Base-by-base conservation (phyloP, 2,888 invertebrate species). In the Eupithecia dodoneata region DNA sequence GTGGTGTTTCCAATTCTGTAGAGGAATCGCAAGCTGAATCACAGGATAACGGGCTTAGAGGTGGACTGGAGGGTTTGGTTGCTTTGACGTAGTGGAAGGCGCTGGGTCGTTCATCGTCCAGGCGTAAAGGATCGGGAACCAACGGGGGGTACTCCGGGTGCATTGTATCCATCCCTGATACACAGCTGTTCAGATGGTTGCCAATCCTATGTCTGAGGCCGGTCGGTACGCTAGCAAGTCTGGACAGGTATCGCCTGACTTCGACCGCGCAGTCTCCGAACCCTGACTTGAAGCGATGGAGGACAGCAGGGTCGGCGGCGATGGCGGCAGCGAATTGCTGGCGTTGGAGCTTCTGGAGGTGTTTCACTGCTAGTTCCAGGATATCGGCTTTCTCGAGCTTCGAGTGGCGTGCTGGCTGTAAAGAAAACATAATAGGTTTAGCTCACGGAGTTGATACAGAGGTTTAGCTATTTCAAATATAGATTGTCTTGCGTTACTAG, bases 341-440 rank as follows among this genome's bases (percentile, higher is more conserved):
- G 13, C 98, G 96, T 88, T 99, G 99, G 18, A 99, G 94, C 79
- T 97, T 97, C 89, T 98, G 98, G 72, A 99, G 95, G 90, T 99
- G 98, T 89, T 98, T 98, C 71, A 99, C 99, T 0, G 99, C 98
- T 96, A 99, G 97, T 92, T 99, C 99, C 74, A 99, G 94, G 84
- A 99, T 99, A 91, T 99, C 99, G 0, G 99, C 99, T 90, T 99
- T 99, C 92, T 99, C 99, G 86, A 99, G 95, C 90, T 99, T 99
- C 6, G 98, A 98, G 93, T 99, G 99, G 77, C 98, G 96, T 2
- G 98, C 97, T 59, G 98, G 98, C 98, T 99, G 96, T 79, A 96
- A 96, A 84, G 52, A 80, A 63, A 44, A 44, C 44, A 47, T 47
- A 30, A 30, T 30, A 30, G 30, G 30, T 30, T 30, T 30, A 30